A percentile compares a stretch with the other conserved stretches of the same genome.
Evolutionary conservation across 2,888 invertebrate species (phyloP).

Genomic region (Synanthedon formicaeformis): DNA sequence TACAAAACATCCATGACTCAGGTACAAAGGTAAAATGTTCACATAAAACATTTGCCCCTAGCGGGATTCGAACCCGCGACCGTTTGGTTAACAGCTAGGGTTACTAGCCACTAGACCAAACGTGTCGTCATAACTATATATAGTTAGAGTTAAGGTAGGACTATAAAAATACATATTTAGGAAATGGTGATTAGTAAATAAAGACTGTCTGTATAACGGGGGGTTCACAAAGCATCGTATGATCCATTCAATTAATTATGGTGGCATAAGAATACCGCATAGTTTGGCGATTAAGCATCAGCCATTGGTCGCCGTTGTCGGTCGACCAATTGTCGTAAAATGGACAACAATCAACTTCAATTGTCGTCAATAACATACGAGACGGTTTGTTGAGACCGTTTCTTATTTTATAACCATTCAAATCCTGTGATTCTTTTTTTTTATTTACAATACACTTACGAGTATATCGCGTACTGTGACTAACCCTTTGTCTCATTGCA

Average conservation of each 20-base stretch:
- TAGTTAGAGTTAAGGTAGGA: too few species aligned
- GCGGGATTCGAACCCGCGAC: too few species aligned
- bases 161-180: too few species aligned
- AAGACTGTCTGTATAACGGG: constrained; percentile 10
- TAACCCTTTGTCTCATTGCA: too few species aligned
- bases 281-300: constrained; percentile 33
- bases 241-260: constrained; percentile 50
- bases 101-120: too few species aligned
- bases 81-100: too few species aligned
- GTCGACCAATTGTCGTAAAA: constrained; percentile 56
- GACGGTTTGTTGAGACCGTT: constrained; percentile 24
- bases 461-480: too few species aligned
- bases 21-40: too few species aligned
- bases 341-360: constrained; percentile 60
- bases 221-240: constrained; percentile 25
- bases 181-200: background rate
- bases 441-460: too few species aligned
- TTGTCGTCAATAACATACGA: constrained; percentile 56
- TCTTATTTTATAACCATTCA: constrained; percentile 20
- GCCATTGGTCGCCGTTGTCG: constrained; percentile 4
- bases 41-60: too few species aligned
- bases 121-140: too few species aligned
- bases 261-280: constrained; percentile 54
- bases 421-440: constrained; percentile 7
- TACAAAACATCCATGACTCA: too few species aligned